Base-by-base conservation (phyloP, 2,113 vertebrate genomes). In the Poecilia latipinna region DNA sequence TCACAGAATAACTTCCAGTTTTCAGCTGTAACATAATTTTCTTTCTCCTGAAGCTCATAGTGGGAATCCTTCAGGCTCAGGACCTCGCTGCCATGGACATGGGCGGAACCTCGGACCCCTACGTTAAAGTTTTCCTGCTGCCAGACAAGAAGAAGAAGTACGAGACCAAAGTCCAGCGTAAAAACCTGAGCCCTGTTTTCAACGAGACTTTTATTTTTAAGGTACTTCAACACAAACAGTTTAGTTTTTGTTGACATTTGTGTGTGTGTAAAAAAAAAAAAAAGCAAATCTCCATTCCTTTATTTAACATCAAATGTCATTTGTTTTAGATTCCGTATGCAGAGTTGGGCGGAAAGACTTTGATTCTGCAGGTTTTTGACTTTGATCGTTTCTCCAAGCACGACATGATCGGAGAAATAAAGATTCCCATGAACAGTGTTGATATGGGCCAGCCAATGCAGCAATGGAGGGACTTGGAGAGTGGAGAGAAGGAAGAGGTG, bases 371-470 rank as follows among this genome's bases (percentile, higher is more conserved):
- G 0, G 96, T 97, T 72, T 97, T 95, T 67, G 96, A 97, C 89
- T 97, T 97, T 71, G 96, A 97, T 77, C 95, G 96, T 31, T 97
- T 97, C 89, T 97, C 96, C 68, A 97, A 97, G 70, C 96, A 97
- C 3, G 96, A 97, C 26, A 94, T 95, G 80, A 97, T 97, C 0
- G 96, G 96, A 1, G 96, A 97, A 83, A 95, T 96, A 63, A 94
- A 95, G 72, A 94, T 97, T 68, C 95, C 96, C 28, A 96, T 97
- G 96, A 97, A 93, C 92, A 96, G 95, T 0, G 92, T 97, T 80
- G 96, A 97, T 66, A 64, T 97, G 84, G 96, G 94, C 0, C 95
- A 96, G 37, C 95, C 96, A 0, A 91, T 97, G 48, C 94, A 96
- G 75, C 92, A 94, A 61, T 97, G 96, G 96, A 90, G 91, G 65